A percentile compares a stretch with the other conserved stretches of the same genome.
phyloP scores from a whole-genome alignment of 2,797 vertebrate species.

The Gila robusta region DNA sequence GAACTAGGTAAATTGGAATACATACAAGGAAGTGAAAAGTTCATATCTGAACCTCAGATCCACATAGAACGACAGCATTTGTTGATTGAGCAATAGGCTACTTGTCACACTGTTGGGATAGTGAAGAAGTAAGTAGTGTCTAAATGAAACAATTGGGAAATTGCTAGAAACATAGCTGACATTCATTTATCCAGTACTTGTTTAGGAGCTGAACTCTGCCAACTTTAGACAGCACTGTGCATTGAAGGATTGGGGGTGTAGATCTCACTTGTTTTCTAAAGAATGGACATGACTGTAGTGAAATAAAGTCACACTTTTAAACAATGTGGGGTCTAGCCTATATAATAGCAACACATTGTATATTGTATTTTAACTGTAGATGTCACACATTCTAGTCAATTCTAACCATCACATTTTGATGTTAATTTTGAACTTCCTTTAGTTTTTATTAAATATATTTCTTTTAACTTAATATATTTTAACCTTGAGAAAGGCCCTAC shows the following conservation, averaged over 20 bases:
- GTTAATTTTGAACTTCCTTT: neutral
- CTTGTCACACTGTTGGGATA: neutral
- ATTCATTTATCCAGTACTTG: neutral
- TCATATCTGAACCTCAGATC: neutral
- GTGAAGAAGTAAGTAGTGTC: neutral
- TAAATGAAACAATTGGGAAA: neutral
- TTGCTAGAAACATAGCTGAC: neutral
- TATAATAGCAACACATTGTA: neutral
- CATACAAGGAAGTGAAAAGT: neutral
- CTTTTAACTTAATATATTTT: neutral
- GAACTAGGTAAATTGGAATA: neutral
- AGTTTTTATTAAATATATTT: neutral
- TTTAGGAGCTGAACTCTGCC: neutral
- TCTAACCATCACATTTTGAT: neutral
- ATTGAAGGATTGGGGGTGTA: neutral
- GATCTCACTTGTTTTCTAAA: neutral
- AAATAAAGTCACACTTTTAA: slow-evolving; percentile 8
- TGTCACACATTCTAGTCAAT: neutral
- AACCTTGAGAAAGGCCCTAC: neutral
- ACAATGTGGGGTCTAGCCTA: neutral
- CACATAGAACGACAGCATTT: neutral
- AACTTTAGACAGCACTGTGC: neutral
- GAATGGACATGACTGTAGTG: neutral
- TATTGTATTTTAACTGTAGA: neutral
- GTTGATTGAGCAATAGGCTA: neutral